Conservation (phyloP, 30 jellyfish, hydroid and myxozoan genomes). For the Hydra vulgaris region DNA sequence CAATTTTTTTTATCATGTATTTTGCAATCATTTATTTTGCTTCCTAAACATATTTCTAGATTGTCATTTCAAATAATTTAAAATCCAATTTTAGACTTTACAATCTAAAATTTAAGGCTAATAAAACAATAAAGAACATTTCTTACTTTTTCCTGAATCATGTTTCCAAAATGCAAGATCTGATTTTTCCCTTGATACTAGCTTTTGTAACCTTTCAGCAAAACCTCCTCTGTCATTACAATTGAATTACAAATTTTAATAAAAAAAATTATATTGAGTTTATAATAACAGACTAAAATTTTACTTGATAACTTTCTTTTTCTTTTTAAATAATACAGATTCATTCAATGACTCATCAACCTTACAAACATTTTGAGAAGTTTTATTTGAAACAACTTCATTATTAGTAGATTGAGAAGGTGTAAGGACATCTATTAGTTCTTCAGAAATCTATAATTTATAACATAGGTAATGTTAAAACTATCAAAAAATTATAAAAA, state of each 20-base stretch:
- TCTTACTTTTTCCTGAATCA: neutral
- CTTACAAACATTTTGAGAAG: neutral
- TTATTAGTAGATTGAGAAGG: slow-evolving; percentile 4
- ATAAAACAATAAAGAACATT: no score
- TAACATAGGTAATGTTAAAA: no score
- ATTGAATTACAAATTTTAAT: neutral
- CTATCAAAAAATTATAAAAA: no score
- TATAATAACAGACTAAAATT: neutral
- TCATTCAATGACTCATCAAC: neutral
- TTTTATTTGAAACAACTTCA: neutral
- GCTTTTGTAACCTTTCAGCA: slow-evolving; percentile 23
- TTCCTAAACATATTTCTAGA: no score
- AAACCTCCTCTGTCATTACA: slow-evolving; percentile 26
- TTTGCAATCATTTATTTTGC: no score
- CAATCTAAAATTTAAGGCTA: no score
- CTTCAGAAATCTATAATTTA: neutral
- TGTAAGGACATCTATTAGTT: neutral
- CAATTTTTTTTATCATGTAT: no score
- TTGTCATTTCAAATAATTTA: no score
- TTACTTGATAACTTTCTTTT: neutral
- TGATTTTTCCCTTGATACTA: slow-evolving; percentile 29
- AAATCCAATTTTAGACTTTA: no score
- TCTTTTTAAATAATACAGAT: neutral
- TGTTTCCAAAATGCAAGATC: slow-evolving; percentile 36
- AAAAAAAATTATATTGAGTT: no score